Evolutionary conservation across 2,113 vertebrate genomes (phyloP), one percentile per base, ranked within the genome.

Genomic region (Pedetes capensis): DNA sequence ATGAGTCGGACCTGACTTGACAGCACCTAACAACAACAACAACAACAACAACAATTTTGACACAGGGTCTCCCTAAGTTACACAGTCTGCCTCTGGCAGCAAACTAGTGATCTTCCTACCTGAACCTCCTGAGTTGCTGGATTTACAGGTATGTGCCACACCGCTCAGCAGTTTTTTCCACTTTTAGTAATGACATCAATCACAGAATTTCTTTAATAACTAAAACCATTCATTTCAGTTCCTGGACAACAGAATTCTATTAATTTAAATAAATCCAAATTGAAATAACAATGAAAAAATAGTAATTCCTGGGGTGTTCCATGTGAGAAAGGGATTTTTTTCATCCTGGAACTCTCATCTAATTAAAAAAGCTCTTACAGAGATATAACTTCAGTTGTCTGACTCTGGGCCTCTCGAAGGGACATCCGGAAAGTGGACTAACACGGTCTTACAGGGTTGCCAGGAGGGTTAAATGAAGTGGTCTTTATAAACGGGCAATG

Each of bases 141-240:
- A n/a, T n/a, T n/a, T n/a, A n/a, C n/a, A n/a, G n/a, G n/a, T n/a
- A n/a, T n/a, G n/a, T n/a, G n/a, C n/a, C n/a, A n/a, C n/a, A n/a
- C n/a, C n/a, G n/a, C n/a, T n/a, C n/a, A n/a, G n/a, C n/a, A n/a
- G n/a, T 34, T 47, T 89, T 81, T 83, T 34, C 61, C 32, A 87
- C 80, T 86, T 37, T 72, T 75, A 83, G 64, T 71, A 88, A 90
- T 92, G 51, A 32, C 22, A 55, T 59, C 25, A 69, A 25, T 29
- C 68, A 94, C 13, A 95, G 44, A 89, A 86, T 79, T 85, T 64
- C 34, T 86, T 89, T 64, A 91, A 74, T 61, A 92, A 78, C 32
- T 87, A 34, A 92, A 69, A 23, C 32, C 9, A 63, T 63, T 93
- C 29, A 34, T 57, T 80, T 93, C 14, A 20, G 55, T 71, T 57